Conservation (phyloP, 2,888 invertebrate species). For the Epinotia demarniana region DNA sequence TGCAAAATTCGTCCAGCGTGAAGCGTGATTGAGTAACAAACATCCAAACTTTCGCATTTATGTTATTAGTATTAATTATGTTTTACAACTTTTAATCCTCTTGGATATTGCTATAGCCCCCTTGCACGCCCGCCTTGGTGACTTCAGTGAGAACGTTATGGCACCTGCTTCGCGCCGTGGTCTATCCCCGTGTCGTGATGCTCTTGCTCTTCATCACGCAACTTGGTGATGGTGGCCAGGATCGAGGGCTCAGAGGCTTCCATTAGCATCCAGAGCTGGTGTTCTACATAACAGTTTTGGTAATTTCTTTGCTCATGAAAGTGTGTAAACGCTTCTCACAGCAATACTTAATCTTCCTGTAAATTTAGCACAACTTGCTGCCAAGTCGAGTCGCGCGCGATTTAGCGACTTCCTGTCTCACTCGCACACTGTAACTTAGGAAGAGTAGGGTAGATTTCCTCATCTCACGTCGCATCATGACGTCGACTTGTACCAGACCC, state of each 20-base stretch:
- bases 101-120: constrained; percentile 97
- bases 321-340: constrained; percentile 61
- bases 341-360: too few species aligned
- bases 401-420: too few species aligned
- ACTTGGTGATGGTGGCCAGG: constrained; percentile 91
- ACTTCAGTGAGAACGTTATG: constrained; percentile 92
- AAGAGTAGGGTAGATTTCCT: too few species aligned
- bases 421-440: too few species aligned
- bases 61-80: too few species aligned
- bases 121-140: constrained; percentile 96
- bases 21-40: too few species aligned
- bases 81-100: constrained; percentile 83
- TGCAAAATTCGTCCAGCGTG: too few species aligned
- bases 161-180: constrained; percentile 97
- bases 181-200: constrained; percentile 98
- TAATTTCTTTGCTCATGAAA: constrained; percentile 96
- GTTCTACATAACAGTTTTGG: constrained; percentile 93
- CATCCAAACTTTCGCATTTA: too few species aligned
- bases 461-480: too few species aligned
- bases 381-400: too few species aligned
- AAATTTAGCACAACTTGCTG: too few species aligned
- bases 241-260: constrained; percentile 92
- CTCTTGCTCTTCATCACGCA: constrained; percentile 98
- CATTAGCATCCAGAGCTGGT: constrained; percentile 95
- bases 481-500: too few species aligned